Base-by-base conservation (phyloP, 2,797 vertebrate genomes). In the Tiaroga cobitis region DNA sequence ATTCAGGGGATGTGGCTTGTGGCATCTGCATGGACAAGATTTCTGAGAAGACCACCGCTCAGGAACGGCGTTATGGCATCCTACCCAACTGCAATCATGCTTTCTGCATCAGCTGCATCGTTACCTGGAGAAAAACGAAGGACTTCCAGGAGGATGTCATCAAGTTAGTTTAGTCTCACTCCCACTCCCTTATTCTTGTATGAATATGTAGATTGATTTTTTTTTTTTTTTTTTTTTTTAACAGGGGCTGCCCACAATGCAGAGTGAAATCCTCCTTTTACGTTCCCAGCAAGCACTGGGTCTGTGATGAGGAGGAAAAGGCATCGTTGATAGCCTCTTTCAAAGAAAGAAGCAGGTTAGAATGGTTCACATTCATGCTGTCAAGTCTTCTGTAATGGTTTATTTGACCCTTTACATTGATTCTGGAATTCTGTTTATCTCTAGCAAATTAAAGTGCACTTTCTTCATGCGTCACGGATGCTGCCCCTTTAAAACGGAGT, bases 21-120 rank as follows among this genome's bases (percentile, higher is more conserved):
- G 97, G 97, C 26, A 97, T 98, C 93, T 98, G 97, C 93, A 97
- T 98, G 97, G 97, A 98, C 86, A 96, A 94, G 18, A 96, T 98
- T 74, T 97, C 96, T 2, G 97, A 96, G 89, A 98, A 98, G 89
- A 29, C 83, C 0, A 88, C 91, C 16, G 80, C 80, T 0, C 90
- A 93, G 9, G 92, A 96, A 68, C 84, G 92, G 0, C 85, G 96
- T 18, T 99, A 98, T 11, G 96, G 96, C 78, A 97, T 99, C 90
- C 93, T 98, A 85, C 96, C 97, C 0, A 97, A 96, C 93, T 98
- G 97, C 89, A 93, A 89, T 89, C 98, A 99, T 1, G 80, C 96
- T 0, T 97, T 96, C 91, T 98, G 97, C 85, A 90, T 97, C 87
- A 87, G 94, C 39, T 99, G 97, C 90, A 98, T 98, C 39, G 92